Percentiles rank a stretch among this genome's conserved stretches.
Conservation (phyloP, 2,113 vertebrate species). For the Pavo muticus region DNA sequence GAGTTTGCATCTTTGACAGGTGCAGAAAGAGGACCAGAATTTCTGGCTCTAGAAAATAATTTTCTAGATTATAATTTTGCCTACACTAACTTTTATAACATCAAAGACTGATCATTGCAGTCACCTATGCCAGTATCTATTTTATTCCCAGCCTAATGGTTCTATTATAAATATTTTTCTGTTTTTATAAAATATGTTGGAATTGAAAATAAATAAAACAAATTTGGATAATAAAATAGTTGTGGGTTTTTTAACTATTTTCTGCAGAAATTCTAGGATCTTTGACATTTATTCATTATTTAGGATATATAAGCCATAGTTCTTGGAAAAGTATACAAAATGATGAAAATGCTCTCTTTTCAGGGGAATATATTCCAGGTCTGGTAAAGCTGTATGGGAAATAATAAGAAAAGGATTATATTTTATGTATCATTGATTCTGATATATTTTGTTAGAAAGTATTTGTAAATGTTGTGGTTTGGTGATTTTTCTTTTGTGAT, state of each 20-base stretch:
- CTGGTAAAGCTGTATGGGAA: not conserved
- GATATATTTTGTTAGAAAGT: not conserved
- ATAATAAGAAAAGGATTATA: not conserved
- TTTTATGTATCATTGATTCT: not conserved
- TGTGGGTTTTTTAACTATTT: not conserved
- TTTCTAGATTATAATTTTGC: slow-evolving; percentile 29
- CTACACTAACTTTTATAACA: not conserved
- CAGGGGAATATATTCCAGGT: not conserved
- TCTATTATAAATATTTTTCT: not conserved
- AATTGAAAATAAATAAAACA: not conserved
- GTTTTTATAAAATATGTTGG: not conserved
- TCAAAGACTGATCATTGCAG: not conserved
- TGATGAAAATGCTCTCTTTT: not conserved
- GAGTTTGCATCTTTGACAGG: not conserved
- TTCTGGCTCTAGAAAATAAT: not conserved
- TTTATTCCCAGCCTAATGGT: not conserved
- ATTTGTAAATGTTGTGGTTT: too few species aligned
- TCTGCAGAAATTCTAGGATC: not conserved
- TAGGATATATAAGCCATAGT: not conserved
- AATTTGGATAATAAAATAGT: not conserved
- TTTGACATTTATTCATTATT: not conserved
- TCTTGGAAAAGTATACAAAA: not conserved
- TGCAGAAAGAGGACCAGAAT: not conserved
- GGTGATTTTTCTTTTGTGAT: too few species aligned
- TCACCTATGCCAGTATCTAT: not conserved